A percentile compares a stretch with the other conserved stretches of the same genome.
phyloP scores from a whole-genome alignment of 2,797 vertebrate species.

The Trachurus trachurus region DNA sequence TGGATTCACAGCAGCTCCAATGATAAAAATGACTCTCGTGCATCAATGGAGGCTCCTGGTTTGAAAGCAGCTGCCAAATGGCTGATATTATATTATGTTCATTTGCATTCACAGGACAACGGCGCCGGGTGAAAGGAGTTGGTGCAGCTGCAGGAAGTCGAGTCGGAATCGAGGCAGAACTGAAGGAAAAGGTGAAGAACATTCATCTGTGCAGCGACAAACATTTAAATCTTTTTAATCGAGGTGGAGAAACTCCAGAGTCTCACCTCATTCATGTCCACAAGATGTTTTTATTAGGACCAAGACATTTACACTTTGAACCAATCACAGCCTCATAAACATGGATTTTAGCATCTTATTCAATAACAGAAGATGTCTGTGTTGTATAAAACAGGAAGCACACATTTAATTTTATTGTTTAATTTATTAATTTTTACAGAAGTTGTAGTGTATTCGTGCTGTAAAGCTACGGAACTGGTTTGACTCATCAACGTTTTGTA shows the following conservation, averaged over 20 bases:
- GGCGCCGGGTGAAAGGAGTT: not conserved
- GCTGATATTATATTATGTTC: conserved; percentile 19
- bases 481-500: no score
- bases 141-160: conserved; percentile 4
- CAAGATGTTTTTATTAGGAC: no score
- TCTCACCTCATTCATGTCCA: no score
- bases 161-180: not conserved
- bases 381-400: no score
- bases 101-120: conserved; percentile 29
- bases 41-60: not conserved
- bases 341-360: no score
- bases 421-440: no score
- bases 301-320: no score
- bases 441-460: no score
- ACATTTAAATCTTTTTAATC: not conserved
- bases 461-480: no score
- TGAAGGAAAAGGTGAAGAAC: not conserved
- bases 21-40: not conserved
- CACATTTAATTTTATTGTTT: no score
- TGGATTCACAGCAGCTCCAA: not conserved
- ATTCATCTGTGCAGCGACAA: not conserved
- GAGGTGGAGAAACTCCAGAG: not conserved
- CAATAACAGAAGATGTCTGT: no score
- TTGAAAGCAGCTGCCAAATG: conserved; percentile 33
- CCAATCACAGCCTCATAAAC: no score